Conservation (phyloP, 2,113 vertebrate genomes). For the Collichthys lucidus region DNA sequence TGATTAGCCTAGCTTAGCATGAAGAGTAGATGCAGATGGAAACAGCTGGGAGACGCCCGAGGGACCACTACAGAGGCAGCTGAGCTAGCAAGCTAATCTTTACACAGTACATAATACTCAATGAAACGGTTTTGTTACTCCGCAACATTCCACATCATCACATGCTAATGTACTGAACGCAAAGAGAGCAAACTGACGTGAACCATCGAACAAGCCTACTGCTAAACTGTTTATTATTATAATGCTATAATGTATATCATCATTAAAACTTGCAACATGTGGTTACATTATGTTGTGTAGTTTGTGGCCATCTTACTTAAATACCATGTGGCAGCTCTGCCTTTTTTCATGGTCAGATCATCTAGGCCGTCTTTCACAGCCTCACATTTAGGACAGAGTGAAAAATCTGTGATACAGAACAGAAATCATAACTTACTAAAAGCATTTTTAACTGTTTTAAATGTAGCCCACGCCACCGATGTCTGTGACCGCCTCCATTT, state of each 20-base stretch:
- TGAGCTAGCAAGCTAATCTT: background rate
- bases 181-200: no score
- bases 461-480: background rate
- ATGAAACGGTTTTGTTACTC: no score
- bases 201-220: no score
- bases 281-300: no score
- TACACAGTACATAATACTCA: no score
- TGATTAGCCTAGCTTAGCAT: conserved; percentile 3
- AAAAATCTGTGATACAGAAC: background rate
- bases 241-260: no score
- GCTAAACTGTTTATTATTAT: no score
- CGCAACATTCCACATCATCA: no score
- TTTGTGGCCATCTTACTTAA: background rate
- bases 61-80: background rate
- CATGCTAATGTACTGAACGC: no score
- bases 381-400: no score
- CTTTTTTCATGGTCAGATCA: background rate
- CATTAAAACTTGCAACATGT: no score
- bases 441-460: background rate
- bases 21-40: background rate
- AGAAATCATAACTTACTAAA: background rate
- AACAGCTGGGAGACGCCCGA: background rate
- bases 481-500: background rate
- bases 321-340: background rate
- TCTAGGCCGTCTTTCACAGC: background rate